phyloP scores from a whole-genome alignment of 2,888 invertebrate species.

The Pelosia muscerda region DNA sequence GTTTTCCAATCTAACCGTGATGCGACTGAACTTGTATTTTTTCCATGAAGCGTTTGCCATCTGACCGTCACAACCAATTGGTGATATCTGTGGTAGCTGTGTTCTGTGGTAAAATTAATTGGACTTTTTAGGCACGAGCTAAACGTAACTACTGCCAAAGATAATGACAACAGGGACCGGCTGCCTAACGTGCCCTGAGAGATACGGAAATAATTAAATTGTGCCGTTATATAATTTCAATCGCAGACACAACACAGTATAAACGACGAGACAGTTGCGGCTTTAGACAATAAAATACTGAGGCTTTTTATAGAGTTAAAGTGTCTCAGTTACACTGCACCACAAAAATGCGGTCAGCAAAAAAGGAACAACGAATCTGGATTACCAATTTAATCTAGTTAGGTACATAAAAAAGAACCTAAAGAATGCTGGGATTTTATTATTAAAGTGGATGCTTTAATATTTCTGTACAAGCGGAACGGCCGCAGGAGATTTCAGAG shows the following conservation, averaged over 20 bases:
- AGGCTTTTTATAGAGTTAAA: not conserved
- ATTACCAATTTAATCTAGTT: slow-evolving; percentile 11
- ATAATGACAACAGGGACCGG: too few relatives aligned
- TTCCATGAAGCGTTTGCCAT: too few relatives aligned
- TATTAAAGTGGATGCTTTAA: slow-evolving; percentile 5
- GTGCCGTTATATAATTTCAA: too few relatives aligned
- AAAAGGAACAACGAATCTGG: slow-evolving; percentile 3
- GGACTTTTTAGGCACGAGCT: too few relatives aligned
- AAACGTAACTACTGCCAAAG: too few relatives aligned
- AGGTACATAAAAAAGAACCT: not conserved
- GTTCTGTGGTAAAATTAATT: too few relatives aligned
- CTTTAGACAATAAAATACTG: slow-evolving; percentile 1
- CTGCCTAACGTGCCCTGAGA: too few relatives aligned
- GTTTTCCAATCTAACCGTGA: too few relatives aligned
- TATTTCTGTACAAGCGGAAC: slow-evolving; percentile 10
- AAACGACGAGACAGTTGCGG: not conserved
- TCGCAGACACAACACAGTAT: not conserved
- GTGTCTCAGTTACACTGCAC: not conserved
- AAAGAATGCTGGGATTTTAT: not conserved
- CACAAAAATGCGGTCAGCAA: not conserved
- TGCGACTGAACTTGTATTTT: too few relatives aligned
- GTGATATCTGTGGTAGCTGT: too few relatives aligned
- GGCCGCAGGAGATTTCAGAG: slow-evolving; percentile 16
- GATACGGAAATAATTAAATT: too few relatives aligned
- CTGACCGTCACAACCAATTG: too few relatives aligned